phyloP scores from a whole-genome alignment of 2,888 invertebrate species.

The Octonoba sinensis region DNA sequence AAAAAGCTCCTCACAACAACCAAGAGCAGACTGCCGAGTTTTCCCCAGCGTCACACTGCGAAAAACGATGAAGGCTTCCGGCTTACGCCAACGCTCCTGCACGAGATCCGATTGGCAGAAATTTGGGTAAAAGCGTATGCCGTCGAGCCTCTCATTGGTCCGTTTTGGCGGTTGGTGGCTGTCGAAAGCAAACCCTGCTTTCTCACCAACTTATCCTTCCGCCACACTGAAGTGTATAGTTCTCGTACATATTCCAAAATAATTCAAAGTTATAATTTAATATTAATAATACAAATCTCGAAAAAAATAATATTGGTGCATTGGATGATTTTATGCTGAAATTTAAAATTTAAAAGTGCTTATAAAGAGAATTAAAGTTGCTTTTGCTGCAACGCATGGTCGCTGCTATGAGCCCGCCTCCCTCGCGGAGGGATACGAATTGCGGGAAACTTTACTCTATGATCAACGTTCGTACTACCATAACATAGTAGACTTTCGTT shows the following conservation, averaged over 20 bases:
- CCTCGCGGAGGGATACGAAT: constrained; percentile 47
- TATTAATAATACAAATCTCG: neutral
- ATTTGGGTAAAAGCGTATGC: constrained; percentile 40
- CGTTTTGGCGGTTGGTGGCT: constrained; percentile 18
- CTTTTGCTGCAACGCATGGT: constrained; percentile 12
- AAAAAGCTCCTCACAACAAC: neutral
- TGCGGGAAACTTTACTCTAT: constrained; percentile 60
- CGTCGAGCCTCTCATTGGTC: constrained; percentile 27
- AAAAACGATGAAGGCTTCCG: constrained; percentile 24
- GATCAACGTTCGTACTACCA: constrained; percentile 46
- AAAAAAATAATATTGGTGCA: too few species aligned
- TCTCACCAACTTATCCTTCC: constrained; percentile 4
- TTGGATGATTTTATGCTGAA: too few species aligned
- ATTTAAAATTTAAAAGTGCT: neutral
- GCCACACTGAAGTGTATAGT: constrained; percentile 5
- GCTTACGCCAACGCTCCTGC: constrained; percentile 36
- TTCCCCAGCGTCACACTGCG: constrained; percentile 15
- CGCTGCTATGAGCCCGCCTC: constrained; percentile 30
- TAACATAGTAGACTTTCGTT: constrained; percentile 41
- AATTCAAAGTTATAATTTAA: neutral
- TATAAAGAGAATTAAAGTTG: neutral
- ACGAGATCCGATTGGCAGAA: constrained; percentile 17
- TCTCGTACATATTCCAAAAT: constrained; percentile 6
- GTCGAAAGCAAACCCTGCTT: constrained; percentile 8
- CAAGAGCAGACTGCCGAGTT: constrained; percentile 19